Percentiles rank a stretch among this genome's conserved stretches.
phyloP scores from a whole-genome alignment of 2,113 vertebrate species.

The Zosterops hypoxanthus region DNA sequence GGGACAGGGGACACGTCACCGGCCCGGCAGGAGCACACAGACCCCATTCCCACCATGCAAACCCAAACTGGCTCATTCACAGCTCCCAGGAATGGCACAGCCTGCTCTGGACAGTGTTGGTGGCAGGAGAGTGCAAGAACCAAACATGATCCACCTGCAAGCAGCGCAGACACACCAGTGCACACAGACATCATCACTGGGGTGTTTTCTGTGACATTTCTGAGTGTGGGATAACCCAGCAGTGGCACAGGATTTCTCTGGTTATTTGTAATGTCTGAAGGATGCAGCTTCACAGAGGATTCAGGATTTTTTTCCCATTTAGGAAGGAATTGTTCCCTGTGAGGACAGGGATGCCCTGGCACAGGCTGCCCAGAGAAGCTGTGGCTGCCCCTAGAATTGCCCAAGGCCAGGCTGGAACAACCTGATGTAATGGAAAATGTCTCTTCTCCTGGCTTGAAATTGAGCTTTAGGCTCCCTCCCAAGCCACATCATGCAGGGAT shows the following conservation, averaged over 20 bases:
- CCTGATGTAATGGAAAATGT: background rate
- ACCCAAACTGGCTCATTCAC: too few species aligned
- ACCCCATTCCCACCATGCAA: too few species aligned
- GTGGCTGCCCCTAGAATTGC: background rate
- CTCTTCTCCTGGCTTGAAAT: background rate
- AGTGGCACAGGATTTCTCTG: accelerated
- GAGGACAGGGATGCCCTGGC: background rate
- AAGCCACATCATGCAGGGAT: background rate
- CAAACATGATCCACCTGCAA: accelerated
- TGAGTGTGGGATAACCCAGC: background rate
- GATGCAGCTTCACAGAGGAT: background rate
- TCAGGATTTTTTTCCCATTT: background rate
- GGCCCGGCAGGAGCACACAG: background rate
- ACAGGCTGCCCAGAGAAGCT: background rate
- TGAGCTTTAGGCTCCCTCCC: background rate
- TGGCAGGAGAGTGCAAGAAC: accelerated
- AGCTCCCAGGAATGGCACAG: accelerated
- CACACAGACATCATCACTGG: accelerated
- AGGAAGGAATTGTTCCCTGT: accelerated
- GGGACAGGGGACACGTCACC: background rate
- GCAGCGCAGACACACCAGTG: accelerated
- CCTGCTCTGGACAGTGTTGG: background rate
- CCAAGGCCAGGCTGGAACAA: background rate
- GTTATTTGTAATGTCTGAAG: background rate
- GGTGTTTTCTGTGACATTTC: accelerated